Conservation (phyloP, 1,140 invertebrate species). For the Drosophila melanogaster region DNA sequence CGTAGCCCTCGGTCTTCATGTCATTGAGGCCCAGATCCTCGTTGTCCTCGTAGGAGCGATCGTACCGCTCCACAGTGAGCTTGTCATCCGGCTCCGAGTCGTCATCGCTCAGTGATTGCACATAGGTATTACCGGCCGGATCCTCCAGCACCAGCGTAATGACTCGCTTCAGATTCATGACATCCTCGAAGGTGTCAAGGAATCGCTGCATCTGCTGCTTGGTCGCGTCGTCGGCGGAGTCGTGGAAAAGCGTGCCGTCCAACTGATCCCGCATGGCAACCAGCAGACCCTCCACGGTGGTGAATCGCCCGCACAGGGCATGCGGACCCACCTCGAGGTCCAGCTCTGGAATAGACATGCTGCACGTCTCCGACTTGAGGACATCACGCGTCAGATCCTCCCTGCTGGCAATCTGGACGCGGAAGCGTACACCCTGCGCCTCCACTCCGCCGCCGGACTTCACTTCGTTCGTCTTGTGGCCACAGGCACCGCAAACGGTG, state of each 20-base stretch:
- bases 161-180: slow-evolving; percentile 88
- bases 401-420: slow-evolving; percentile 89
- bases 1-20: slow-evolving; percentile 94
- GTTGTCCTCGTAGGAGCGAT: slow-evolving; percentile 95
- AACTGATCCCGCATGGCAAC: slow-evolving; percentile 89
- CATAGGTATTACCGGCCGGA: slow-evolving; percentile 98
- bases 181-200: slow-evolving; percentile 88
- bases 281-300: slow-evolving; percentile 96
- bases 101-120: slow-evolving; percentile 93
- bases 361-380: slow-evolving; percentile 98
- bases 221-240: slow-evolving; percentile 87
- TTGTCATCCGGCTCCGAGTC: slow-evolving; percentile 89
- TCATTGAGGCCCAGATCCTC: slow-evolving; percentile 98
- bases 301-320: slow-evolving; percentile 96
- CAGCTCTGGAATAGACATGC: slow-evolving; percentile 94
- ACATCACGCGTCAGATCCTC: slow-evolving; percentile 96
- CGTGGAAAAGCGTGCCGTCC: slow-evolving; percentile 90
- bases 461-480: slow-evolving; percentile 96
- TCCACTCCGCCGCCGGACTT: slow-evolving; percentile 97
- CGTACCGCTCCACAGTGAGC: slow-evolving; percentile 92
- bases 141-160: slow-evolving; percentile 96
- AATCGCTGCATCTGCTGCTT: slow-evolving; percentile 86
- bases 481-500: slow-evolving; percentile 95
- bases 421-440: slow-evolving; percentile 91
- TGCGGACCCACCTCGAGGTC: slow-evolving; percentile 94